Conservation (phyloP, 1,140 invertebrate species). For the Periplaneta americana region DNA sequence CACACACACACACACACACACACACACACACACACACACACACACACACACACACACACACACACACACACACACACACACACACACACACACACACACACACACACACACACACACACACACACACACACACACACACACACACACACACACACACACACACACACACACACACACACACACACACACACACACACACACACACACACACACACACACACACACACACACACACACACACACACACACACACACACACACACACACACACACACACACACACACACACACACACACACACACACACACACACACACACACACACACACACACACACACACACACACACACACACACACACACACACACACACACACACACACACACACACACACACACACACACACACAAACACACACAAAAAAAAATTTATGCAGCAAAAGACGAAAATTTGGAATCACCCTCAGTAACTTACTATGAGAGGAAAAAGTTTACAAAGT, state of each 20-base stretch:
- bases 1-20: constrained; percentile 19
- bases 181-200: constrained; percentile 21
- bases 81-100: constrained; percentile 31
- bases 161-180: constrained; percentile 21
- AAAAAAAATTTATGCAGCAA: too few relatives aligned
- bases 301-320: constrained; percentile 11
- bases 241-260: constrained; percentile 14
- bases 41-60: constrained; percentile 19
- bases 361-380: constrained; percentile 11
- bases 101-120: constrained; percentile 20
- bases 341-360: constrained; percentile 11
- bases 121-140: constrained; percentile 21
- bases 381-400: too few relatives aligned
- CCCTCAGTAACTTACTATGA: too few relatives aligned
- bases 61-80: constrained; percentile 19
- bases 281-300: constrained; percentile 11
- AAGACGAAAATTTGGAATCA: too few relatives aligned
- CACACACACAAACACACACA: too few relatives aligned
- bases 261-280: constrained; percentile 11
- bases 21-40: constrained; percentile 19
- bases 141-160: constrained; percentile 21
- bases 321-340: constrained; percentile 11
- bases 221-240: constrained; percentile 21
- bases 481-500: too few relatives aligned
- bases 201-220: constrained; percentile 21